These are phyloP conservation scores for Protaetia brevitarsis DNA, from an alignment of 1,140 invertebrate species.

Conservation along the genomic window DNA sequence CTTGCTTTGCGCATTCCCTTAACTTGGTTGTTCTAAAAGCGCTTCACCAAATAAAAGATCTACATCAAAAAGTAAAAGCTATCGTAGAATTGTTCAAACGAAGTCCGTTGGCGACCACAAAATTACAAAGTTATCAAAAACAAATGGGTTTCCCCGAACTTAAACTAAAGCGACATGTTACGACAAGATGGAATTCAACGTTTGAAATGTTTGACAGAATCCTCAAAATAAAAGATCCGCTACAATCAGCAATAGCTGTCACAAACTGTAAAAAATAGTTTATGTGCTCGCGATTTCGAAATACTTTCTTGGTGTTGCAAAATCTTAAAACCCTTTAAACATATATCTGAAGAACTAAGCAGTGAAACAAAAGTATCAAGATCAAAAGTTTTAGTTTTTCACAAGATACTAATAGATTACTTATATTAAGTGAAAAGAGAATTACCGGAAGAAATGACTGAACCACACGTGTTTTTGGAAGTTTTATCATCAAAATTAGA, in stretches of 20 bases:
- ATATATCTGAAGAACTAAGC: background rate
- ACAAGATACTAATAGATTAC: background rate
- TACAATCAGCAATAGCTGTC: background rate
- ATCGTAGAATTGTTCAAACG: background rate
- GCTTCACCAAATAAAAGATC: background rate
- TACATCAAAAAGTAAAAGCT: background rate
- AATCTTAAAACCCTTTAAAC: background rate
- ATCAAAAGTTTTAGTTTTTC: background rate
- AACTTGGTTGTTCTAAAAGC: background rate
- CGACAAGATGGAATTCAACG: constrained; percentile 2
- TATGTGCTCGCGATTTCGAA: background rate
- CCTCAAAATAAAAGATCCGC: background rate
- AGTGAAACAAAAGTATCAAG: background rate
- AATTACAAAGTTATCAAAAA: background rate
- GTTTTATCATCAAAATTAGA: background rate
- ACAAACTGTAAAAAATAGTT: background rate
- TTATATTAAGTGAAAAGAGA: background rate
- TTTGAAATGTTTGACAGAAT: background rate
- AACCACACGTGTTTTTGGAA: background rate
- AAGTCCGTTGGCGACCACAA: constrained; percentile 1
- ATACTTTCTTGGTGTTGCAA: background rate
- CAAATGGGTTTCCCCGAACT: background rate
- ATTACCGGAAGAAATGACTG: background rate
- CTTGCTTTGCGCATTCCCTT: constrained; percentile 3
- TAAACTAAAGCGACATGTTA: constrained; percentile 1